Base-by-base conservation (phyloP, 2,888 invertebrate species). In the Dioctria rufipes region DNA sequence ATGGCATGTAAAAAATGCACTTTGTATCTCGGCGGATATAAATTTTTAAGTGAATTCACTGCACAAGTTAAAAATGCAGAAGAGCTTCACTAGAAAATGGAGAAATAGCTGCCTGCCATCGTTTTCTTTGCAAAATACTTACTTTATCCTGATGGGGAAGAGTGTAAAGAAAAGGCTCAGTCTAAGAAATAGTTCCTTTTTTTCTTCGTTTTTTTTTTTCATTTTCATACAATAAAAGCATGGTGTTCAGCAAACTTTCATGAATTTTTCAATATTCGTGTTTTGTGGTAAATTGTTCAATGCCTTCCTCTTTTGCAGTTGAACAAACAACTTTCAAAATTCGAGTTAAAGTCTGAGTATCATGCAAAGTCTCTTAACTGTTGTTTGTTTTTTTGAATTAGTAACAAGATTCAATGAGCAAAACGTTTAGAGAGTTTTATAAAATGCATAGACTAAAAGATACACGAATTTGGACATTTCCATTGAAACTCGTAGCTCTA, bases 1-100 rank as follows among this genome's bases (percentile, higher is more conserved):
- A 69, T 69, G 69, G 51, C 46, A 69, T 69, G 69, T 69, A 39
- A 69, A 69, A 69, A 69, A 46, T 69, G 69, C 69, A 69, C 39
- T 69, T 51, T 51, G 66, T 66, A 66, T 66, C 66, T 46, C 43
- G 66, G 66, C 13, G 43, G 40, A 43, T n/a, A 25, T 67, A 67
- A 13, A 66, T 66, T 69, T 69, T 69, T 49, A 37, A 69, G 39
- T 49, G 51, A 69, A 69, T 69, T 9, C 51, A 69, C 69, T 69
- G 13, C 37, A 51, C 25, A 25, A 49, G 49, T 69, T 49, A 25
- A 67, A 67, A 67, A 69, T 69, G 69, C 49, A 51, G 39, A 37
- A 49, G 69, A 69, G 49, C 49, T 69, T 69, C 49, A 69, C 46
- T 49, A 69, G 46, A 69, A 69, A 69, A 69, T 25, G 49, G 49